Base-by-base conservation (phyloP, 23 tunicate species). In the Trididemnum clinides region DNA sequence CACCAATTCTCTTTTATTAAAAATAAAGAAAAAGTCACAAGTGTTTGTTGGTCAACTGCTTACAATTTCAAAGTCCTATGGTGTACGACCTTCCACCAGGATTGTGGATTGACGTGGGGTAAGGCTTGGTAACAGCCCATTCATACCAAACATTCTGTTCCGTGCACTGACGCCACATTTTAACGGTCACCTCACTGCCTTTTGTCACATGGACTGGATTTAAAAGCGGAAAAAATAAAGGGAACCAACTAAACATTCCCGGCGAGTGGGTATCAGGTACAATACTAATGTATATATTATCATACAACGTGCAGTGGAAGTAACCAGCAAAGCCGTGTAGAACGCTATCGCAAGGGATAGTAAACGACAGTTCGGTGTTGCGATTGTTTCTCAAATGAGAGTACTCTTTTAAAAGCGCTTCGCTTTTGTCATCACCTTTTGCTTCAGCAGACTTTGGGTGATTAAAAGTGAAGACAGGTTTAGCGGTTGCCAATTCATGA, bases 191-290 rank as follows among this genome's bases (percentile, higher is more conserved):
- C 1, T 54, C 65, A 69, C 81, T 84, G 15, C 90, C 95, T n/a
- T 70, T 51, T 25, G 71, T 63, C 0, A 92, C 74, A 5, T 32
- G 82, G 6, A 97, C 64, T 3, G 99, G 95, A 18, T 75, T 66
- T 3, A 31, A 58, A 27, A 97, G 34, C 0, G 99, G 99, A 50
- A 97, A 92, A 49, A 97, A 97, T 0, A 97, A 69, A 1, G 99
- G 99, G 65, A 89, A 97, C 99, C 99, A 97, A 72, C 99, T 97
- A 44, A 97, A 97, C 99, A 97, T 97, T 34, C 93, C 93, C 21
- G 97, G 95, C 4, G 99, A 89, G 65, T 97, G 99, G 4, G 93
- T 75, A 54, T 88, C 73, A 10, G 99, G 99, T 20, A 87, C 88
- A 64, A 97, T 97, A 64, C 97, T 92, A 32, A 97, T 97, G 28